A percentile compares a stretch with the other conserved stretches of the same genome.
These are phyloP conservation scores for Scatophagus argus DNA, from an alignment of 2,113 vertebrate genomes.

Conservation along the genomic window DNA sequence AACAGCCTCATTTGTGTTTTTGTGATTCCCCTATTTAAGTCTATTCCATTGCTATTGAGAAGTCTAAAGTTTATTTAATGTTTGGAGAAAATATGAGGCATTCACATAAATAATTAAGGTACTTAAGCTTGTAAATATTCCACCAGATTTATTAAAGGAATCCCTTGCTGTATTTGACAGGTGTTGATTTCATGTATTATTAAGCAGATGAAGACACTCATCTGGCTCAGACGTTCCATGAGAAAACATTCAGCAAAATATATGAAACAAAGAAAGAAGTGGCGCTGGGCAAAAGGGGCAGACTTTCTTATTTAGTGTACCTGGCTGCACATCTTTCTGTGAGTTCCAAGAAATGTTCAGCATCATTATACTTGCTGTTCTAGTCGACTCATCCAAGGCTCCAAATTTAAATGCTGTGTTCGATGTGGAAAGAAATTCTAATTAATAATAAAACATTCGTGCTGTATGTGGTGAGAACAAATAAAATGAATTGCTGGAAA, in stretches of 20 bases:
- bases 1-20: neutral
- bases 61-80: constrained; percentile 11
- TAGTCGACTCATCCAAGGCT: neutral
- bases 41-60: neutral
- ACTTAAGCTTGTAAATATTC: constrained; percentile 5
- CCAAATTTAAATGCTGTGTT: neutral
- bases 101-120: constrained; percentile 30
- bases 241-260: neutral
- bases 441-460: neutral
- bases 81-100: neutral
- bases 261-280: neutral
- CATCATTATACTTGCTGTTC: neutral
- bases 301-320: neutral
- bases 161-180: constrained; percentile 36
- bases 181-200: constrained; percentile 28
- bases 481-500: neutral
- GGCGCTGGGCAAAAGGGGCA: neutral
- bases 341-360: neutral
- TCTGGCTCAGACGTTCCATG: neutral
- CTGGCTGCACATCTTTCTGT: neutral
- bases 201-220: constrained; percentile 4
- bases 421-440: neutral
- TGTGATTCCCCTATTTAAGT: neutral
- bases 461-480: neutral
- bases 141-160: constrained; percentile 2